Evolutionary conservation across 2,888 invertebrate species (phyloP), one percentile per base, ranked within the genome.

Genomic region (Mesorhabditis belari): DNA sequence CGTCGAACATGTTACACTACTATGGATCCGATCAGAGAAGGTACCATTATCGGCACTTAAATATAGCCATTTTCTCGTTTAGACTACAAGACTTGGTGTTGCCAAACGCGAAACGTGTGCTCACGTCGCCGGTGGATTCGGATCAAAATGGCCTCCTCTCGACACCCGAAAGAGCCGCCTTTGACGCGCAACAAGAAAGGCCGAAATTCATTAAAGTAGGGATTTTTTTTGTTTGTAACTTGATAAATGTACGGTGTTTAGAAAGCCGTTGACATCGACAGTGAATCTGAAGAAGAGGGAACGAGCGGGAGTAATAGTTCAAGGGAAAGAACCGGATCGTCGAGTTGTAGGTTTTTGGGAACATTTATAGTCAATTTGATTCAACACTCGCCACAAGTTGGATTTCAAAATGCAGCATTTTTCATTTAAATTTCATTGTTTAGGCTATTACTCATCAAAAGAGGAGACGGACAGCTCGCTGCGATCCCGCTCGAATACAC

Each of bases 111-210:
- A n/a, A n/a, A n/a, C 44, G 44, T 17, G 12, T 35, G 44, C 44
- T 35, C n/a, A n/a, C 44, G 12, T 35, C 44, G 44, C 44, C 44
- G 44, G n/a, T 9, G 12, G 44, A 35, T n/a, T n/a, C 44, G 12
- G 44, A 9, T 35, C 12, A 35, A n/a, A n/a, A n/a, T n/a, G n/a
- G n/a, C n/a, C n/a, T 35, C 12, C 12, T 17, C n/a, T 35, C 44
- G 24, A 63, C 63, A 2, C 63, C 63, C 2, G 63, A 63, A 23
- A 44, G 63, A 29, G 63, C 63, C 4, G 63, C 60, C 29, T 63
- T 63, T 49, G 63, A 60, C 12, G 35, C 50, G 4, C 64, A 64
- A n/a, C n/a, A n/a, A 60, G 35, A 49, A 35, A n/a, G 12, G 12
- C 44, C 44, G 12, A 35, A n/a, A 35, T n/a, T n/a, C n/a, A n/a